A percentile compares a stretch with the other conserved stretches of the same genome.
These are phyloP conservation scores for Tapera naevia DNA, from an alignment of 2,797 vertebrate genomes.

Conservation along the genomic window DNA sequence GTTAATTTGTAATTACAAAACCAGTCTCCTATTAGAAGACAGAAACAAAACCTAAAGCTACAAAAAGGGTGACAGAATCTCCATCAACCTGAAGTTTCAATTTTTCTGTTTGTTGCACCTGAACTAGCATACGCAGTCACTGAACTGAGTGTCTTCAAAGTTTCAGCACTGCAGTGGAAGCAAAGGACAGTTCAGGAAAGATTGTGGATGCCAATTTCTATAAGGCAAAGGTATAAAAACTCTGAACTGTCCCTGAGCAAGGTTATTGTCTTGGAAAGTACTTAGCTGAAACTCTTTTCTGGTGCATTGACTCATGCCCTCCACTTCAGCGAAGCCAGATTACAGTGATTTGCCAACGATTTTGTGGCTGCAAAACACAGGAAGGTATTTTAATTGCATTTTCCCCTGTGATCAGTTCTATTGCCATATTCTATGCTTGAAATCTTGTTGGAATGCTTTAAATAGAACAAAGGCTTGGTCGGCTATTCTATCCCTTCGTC, in stretches of 20 bases:
- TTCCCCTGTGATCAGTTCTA: slow-evolving; percentile 35
- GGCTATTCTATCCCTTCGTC: background rate
- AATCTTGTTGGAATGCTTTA: slow-evolving; percentile 32
- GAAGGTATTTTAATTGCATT: slow-evolving; percentile 64
- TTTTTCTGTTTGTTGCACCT: background rate
- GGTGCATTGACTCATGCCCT: slow-evolving; percentile 34
- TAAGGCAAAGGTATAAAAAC: background rate
- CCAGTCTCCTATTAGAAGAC: background rate
- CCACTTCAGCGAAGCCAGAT: slow-evolving; percentile 38
- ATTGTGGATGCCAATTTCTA: background rate
- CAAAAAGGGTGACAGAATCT: background rate
- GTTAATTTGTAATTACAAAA: background rate
- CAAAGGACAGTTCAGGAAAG: background rate
- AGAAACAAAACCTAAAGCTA: background rate
- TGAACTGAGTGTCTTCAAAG: background rate
- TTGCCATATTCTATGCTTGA: slow-evolving; percentile 13
- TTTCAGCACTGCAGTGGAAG: background rate
- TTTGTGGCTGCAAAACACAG: slow-evolving; percentile 51
- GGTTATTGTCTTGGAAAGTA: slow-evolving; percentile 18
- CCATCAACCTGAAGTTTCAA: background rate
- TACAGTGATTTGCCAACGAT: slow-evolving; percentile 35
- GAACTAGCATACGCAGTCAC: background rate
- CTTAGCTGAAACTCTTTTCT: slow-evolving; percentile 34
- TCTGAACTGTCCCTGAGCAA: background rate
- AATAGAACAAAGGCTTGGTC: slow-evolving; percentile 29